Evolutionary conservation across 1,140 invertebrate species (phyloP), one percentile per base, ranked within the genome.

Genomic region (Apis laboriosa): DNA sequence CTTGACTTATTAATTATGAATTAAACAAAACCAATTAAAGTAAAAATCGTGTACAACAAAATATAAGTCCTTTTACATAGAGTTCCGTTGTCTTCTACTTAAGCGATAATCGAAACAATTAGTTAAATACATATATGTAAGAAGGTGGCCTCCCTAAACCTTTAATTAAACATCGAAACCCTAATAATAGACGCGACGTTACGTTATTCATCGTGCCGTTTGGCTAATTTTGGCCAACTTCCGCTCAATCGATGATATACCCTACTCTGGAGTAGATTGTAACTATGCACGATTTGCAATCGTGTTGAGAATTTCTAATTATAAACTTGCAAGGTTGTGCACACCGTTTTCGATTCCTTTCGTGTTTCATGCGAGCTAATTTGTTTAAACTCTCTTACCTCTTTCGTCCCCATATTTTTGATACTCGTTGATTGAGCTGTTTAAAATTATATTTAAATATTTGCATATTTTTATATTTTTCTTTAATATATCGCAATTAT

Each of bases 221-320:
- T 53, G n/a, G 72, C 53, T 67, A 76, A 67, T 76, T 81, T 67
- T 24, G n/a, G 53, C 79, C 72, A 51, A 53, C 53, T 56, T 56
- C 8, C 2, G 34, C n/a, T 24, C 53, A 9, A n/a, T 13, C 72
- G 61, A 76, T 56, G 61, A 74, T 28, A 67, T 63, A 67, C 61
- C n/a, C 17, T 67, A 1, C 19, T 49, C 34, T 51, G 53, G 51
- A 81, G 67, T 75, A 56, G 28, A 77, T 51, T 61, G 17, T 51
- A 77, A 60, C 80, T 24, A 55, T 55, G n/a, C 63, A 68, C 73
- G 80, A 60, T 34, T 53, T 21, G 28, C 55, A 60, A 53, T 66
- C 79, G 53, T 66, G 79, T 56, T 53, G 61, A 21, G 73, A 77
- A 81, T 68, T 58, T 76, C 80, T 76, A 81, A 81, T 81, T 76